Percentiles rank a stretch among this genome's conserved stretches.
Conservation (phyloP, 2,888 invertebrate species). For the Cephalotes varians region DNA sequence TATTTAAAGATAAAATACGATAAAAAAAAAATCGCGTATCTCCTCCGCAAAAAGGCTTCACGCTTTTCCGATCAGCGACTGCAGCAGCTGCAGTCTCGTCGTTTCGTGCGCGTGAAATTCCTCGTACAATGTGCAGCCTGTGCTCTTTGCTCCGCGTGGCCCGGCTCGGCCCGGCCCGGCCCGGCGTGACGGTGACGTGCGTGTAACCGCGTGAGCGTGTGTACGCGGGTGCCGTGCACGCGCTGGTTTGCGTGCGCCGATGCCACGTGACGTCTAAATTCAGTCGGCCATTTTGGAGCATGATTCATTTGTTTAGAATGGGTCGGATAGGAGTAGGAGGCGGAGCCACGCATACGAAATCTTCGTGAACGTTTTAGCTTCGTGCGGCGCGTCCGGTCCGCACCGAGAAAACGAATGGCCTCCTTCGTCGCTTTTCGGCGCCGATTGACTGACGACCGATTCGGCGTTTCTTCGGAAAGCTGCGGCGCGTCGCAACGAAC, state of each 20-base stretch:
- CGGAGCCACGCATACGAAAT: constrained; percentile 84
- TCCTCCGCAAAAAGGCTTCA: neutral
- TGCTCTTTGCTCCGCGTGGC: constrained; percentile 31
- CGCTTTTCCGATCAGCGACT: neutral
- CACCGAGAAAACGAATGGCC: constrained; percentile 11
- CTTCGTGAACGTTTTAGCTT: constrained; percentile 78
- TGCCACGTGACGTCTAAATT: constrained; percentile 86
- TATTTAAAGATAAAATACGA: neutral
- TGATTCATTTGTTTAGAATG: constrained; percentile 86
- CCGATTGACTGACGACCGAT: constrained; percentile 4
- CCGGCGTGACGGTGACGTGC: constrained; percentile 27
- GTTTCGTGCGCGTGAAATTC: constrained; percentile 34
- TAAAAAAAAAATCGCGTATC: neutral
- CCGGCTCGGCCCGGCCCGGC: constrained; percentile 5
- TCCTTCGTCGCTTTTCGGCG: constrained; percentile 34
- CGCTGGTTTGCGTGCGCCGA: constrained; percentile 75
- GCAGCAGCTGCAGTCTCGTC: constrained; percentile 20
- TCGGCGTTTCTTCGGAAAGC: neutral
- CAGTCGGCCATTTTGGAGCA: constrained; percentile 85
- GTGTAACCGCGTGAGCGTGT: constrained; percentile 34
- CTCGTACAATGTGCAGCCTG: constrained; percentile 39
- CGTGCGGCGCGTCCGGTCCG: constrained; percentile 66
- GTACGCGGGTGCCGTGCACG: constrained; percentile 45
- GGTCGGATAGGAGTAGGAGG: constrained; percentile 84
- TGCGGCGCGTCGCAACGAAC: constrained; percentile 22